phyloP scores from a whole-genome alignment of 2,888 invertebrate species.

The Rutpela maculata region DNA sequence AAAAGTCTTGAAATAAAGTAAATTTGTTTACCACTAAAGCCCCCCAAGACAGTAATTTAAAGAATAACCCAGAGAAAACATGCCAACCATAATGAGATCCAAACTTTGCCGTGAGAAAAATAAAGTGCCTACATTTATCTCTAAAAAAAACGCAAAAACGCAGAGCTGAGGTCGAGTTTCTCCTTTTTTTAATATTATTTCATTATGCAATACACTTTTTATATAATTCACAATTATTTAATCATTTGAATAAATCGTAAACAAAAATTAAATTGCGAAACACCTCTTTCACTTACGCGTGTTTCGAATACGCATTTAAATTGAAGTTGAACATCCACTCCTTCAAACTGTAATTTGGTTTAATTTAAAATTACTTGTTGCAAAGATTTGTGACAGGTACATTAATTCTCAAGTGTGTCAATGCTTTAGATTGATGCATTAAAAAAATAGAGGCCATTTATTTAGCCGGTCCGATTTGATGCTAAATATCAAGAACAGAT shows the following conservation, averaged over 20 bases:
- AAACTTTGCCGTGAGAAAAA: no score
- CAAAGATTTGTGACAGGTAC: constrained; percentile 3
- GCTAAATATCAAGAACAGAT: neutral
- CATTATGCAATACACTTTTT: neutral
- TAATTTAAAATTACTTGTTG: constrained; percentile 1
- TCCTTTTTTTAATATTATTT: neutral
- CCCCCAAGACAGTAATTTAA: no score
- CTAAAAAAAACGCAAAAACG: no score
- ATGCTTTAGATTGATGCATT: neutral
- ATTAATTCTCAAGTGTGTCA: constrained; percentile 7
- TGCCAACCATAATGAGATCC: no score
- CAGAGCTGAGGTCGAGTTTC: no score
- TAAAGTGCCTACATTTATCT: no score
- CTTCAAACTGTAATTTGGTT: constrained; percentile 7
- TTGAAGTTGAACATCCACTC: neutral
- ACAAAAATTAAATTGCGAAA: constrained; percentile 7
- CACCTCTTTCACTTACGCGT: neutral
- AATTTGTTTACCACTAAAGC: no score
- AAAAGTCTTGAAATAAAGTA: no score
- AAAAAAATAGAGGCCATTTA: constrained; percentile 2
- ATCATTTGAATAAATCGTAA: neutral
- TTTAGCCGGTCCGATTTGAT: neutral
- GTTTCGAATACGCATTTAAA: neutral
- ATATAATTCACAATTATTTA: neutral
- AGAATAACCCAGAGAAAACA: no score